phyloP scores from a whole-genome alignment of 2,113 vertebrate species.

The Thinocorus orbignyianus region DNA sequence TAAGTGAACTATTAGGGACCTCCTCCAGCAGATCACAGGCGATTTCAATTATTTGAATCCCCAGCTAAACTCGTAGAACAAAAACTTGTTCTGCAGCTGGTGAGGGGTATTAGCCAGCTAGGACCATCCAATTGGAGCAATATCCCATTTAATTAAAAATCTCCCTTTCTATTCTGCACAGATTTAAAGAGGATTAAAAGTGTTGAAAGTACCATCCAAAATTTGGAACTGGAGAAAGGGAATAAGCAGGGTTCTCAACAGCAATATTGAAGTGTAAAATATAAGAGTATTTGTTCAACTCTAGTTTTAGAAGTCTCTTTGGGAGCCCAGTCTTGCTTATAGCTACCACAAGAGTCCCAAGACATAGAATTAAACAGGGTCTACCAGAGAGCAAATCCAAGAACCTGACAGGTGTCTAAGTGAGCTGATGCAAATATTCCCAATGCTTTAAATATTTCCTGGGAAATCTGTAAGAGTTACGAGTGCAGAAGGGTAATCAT shows the following conservation, averaged over 20 bases:
- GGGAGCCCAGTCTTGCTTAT: background rate
- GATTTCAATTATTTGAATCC: background rate
- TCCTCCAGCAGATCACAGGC: background rate
- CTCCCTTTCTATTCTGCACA: background rate
- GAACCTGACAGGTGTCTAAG: background rate
- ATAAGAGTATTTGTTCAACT: background rate
- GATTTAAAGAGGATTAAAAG: background rate
- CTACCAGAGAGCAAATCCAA: background rate
- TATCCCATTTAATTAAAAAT: background rate
- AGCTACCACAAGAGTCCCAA: background rate
- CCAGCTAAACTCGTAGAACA: background rate
- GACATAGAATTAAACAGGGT: background rate
- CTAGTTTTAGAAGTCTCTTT: background rate
- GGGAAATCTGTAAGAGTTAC: background rate
- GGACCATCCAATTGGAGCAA: background rate
- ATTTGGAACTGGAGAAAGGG: background rate
- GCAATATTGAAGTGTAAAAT: background rate
- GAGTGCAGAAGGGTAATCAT: background rate
- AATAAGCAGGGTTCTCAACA: background rate
- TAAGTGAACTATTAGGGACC: background rate
- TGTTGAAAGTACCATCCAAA: background rate
- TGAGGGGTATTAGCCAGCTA: background rate
- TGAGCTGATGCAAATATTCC: background rate
- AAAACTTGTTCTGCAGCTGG: background rate
- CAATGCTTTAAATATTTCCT: background rate